These are phyloP conservation scores for Corydoras sp. DNA, from an alignment of 2,113 vertebrate genomes.

Conservation along the genomic window DNA sequence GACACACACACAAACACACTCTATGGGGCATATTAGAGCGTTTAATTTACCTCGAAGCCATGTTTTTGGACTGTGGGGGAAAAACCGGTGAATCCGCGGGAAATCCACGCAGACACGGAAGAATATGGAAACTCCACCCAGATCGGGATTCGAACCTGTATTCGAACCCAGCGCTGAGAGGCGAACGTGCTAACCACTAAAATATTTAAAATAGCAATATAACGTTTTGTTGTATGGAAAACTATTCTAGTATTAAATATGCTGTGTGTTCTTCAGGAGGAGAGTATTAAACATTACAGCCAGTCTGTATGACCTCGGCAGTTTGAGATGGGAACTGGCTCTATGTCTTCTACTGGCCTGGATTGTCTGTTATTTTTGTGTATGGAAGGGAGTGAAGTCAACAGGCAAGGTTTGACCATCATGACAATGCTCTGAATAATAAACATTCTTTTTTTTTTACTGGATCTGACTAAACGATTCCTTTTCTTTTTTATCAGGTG, in stretches of 20 bases:
- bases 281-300: constrained; percentile 62
- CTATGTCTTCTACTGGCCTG: constrained; percentile 74
- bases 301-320: constrained; percentile 73
- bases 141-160: no score
- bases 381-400: constrained; percentile 80
- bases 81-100: no score
- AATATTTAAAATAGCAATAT: no score
- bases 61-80: no score
- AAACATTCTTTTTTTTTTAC: background rate
- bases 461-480: background rate
- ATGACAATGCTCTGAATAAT: background rate
- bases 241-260: background rate
- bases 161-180: no score
- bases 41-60: no score
- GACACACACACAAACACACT: no score
- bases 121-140: no score
- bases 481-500: constrained; percentile 65
- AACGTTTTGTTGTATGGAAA: no score
- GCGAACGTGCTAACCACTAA: no score
- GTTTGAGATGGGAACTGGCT: constrained; percentile 70
- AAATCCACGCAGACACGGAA: no score
- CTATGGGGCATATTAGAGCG: no score
- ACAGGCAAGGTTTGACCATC: constrained; percentile 67
- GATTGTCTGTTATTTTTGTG: constrained; percentile 80
- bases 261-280: constrained; percentile 48